Percentiles rank a stretch among this genome's conserved stretches.
Conservation (phyloP, 2,888 invertebrate species). For the Electrophaes corylata region DNA sequence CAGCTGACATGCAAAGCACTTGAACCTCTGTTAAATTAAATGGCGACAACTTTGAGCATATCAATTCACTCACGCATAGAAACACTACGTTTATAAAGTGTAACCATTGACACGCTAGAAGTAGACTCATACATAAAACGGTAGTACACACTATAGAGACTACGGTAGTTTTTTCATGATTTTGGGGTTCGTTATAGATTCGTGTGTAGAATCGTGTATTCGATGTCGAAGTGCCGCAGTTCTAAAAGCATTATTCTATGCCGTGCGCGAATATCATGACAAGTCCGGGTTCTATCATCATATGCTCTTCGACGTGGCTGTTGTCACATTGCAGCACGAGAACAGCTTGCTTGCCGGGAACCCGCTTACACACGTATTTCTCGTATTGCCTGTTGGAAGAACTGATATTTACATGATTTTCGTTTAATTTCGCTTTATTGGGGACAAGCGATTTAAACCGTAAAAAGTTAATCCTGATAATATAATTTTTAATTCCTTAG, state of each 20-base stretch:
- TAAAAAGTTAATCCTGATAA: too few species aligned
- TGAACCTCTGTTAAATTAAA: too few species aligned
- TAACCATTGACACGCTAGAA: too few species aligned
- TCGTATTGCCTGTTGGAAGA: slow-evolving; percentile 87
- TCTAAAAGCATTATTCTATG: slow-evolving; percentile 14
- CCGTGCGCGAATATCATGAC: slow-evolving; percentile 99
- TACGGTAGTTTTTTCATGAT: too few species aligned
- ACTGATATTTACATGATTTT: slow-evolving; percentile 20
- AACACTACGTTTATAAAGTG: too few species aligned
- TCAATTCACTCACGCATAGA: too few species aligned
- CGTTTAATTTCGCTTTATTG: not conserved
- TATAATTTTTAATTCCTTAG: too few species aligned
- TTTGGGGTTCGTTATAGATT: not conserved
- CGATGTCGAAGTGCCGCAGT: not conserved
- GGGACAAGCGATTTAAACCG: too few species aligned
- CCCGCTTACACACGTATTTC: slow-evolving; percentile 96
- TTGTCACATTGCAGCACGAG: slow-evolving; percentile 97
- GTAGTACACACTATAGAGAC: too few species aligned
- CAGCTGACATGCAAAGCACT: too few species aligned
- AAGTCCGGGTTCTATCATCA: slow-evolving; percentile 97
- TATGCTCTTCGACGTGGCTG: slow-evolving; percentile 96
- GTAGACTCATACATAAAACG: too few species aligned
- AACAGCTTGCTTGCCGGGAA: slow-evolving; percentile 98
- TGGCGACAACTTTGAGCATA: too few species aligned
- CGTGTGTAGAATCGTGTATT: slow-evolving; percentile 2